Conservation (phyloP, 2,888 invertebrate genomes). For the Lydus trimaculatus region DNA sequence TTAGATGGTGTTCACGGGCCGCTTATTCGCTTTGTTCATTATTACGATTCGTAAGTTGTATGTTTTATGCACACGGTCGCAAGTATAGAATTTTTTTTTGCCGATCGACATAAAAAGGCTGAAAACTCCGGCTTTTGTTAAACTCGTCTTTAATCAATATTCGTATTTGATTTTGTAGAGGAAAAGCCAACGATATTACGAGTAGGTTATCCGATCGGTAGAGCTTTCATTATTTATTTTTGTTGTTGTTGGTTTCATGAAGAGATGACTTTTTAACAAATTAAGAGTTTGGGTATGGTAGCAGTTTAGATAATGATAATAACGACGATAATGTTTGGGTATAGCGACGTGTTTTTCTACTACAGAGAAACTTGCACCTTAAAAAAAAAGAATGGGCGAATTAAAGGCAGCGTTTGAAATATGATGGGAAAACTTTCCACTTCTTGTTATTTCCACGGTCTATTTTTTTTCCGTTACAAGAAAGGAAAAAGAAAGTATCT, state of each 20-base stretch:
- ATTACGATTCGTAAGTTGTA: slow-evolving; percentile 16
- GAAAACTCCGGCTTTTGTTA: background rate
- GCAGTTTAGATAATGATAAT: background rate
- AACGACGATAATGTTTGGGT: background rate
- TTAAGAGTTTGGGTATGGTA: background rate
- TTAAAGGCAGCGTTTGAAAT: slow-evolving; percentile 48
- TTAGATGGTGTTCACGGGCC: slow-evolving; percentile 29
- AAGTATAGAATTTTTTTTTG: background rate
- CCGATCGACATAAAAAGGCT: background rate
- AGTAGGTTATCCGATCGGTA: background rate
- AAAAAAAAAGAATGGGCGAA: slow-evolving; percentile 41
- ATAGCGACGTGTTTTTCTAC: slow-evolving; percentile 41
- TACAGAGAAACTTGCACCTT: slow-evolving; percentile 39
- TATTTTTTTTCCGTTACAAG: slow-evolving; percentile 33
- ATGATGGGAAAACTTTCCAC: slow-evolving; percentile 52
- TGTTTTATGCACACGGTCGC: slow-evolving; percentile 12
- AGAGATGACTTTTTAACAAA: background rate
- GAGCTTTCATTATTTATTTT: background rate
- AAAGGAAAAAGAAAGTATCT: slow-evolving; percentile 30
- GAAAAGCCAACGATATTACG: background rate
- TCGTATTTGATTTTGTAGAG: background rate
- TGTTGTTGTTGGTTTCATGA: background rate
- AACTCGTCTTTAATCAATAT: background rate
- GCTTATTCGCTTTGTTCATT: slow-evolving; percentile 31
- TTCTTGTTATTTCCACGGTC: slow-evolving; percentile 48